Evolutionary conservation across 2,113 vertebrate species (phyloP).

Genomic region (Sterna hirundo): DNA sequence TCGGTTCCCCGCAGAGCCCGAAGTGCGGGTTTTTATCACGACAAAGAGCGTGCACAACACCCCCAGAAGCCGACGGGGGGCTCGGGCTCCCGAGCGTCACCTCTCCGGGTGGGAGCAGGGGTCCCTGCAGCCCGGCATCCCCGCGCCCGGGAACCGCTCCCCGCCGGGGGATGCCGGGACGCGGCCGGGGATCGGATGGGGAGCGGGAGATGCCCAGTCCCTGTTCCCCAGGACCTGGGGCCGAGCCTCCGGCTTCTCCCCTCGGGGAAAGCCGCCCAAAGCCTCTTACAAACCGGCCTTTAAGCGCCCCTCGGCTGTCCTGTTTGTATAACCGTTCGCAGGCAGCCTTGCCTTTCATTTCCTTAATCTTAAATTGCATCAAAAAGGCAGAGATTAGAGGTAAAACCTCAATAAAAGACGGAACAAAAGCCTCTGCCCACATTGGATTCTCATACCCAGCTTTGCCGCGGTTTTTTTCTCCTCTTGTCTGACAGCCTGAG

Average conservation of each 20-base stretch:
- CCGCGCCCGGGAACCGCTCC: accelerated
- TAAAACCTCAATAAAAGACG: constrained; percentile 78
- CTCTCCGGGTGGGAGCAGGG: accelerated
- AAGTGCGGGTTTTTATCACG: accelerated
- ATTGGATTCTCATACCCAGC: constrained; percentile 67
- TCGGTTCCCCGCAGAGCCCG: accelerated
- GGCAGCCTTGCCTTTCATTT: constrained; percentile 77
- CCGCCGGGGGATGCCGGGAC: accelerated
- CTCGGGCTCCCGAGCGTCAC: accelerated
- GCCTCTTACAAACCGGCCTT: constrained; percentile 63
- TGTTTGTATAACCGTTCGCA: constrained; percentile 68
- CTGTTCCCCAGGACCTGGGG: not conserved
- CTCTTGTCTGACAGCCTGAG: constrained; percentile 69
- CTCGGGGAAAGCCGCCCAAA: constrained; percentile 30
- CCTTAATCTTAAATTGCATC: constrained; percentile 84
- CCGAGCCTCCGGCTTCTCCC: not conserved
- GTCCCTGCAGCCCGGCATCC: not conserved
- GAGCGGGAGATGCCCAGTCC: accelerated
- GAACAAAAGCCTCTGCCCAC: constrained; percentile 77
- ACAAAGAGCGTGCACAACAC: accelerated
- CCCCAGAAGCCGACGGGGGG: accelerated
- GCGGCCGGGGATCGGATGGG: not conserved
- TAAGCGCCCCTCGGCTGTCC: constrained; percentile 63
- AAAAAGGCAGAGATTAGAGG: constrained; percentile 82
- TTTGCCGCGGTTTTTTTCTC: constrained; percentile 52